Evolutionary conservation across 2,888 invertebrate genomes (phyloP).

Genomic region (Ochropacha duplaris): DNA sequence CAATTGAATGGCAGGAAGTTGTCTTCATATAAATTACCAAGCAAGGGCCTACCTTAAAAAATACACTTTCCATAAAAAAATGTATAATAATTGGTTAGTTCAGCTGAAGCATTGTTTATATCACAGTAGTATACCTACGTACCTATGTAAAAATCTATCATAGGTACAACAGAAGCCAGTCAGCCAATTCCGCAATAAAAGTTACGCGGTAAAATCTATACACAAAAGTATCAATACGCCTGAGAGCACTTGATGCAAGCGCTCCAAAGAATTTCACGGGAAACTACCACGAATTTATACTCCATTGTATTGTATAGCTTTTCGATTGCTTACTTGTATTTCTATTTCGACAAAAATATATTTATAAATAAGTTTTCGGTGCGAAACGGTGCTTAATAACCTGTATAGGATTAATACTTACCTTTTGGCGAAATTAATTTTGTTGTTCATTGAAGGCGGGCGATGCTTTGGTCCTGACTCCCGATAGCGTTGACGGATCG

Average conservation of each 20-base stretch:
- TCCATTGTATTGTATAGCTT: conserved; percentile 43
- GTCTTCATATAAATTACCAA: too few species aligned
- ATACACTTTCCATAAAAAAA: too few species aligned
- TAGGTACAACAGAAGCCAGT: conserved; percentile 41
- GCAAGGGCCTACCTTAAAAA: too few species aligned
- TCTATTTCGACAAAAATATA: conserved; percentile 21
- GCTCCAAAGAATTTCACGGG: conserved; percentile 31
- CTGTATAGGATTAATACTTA: conserved; percentile 6
- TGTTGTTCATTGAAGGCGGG: conserved; percentile 59
- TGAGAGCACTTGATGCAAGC: conserved; percentile 40
- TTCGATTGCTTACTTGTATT: conserved; percentile 50
- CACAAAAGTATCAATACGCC: conserved; percentile 25
- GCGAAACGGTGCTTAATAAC: not conserved
- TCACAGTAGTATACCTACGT: too few species aligned
- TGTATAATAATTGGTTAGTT: too few species aligned
- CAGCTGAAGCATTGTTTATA: too few species aligned
- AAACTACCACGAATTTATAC: conserved; percentile 55
- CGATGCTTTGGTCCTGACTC: conserved; percentile 42
- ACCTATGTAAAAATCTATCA: not conserved
- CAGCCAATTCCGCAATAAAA: conserved; percentile 45
- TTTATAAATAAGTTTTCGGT: conserved; percentile 20
- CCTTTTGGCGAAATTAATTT: conserved; percentile 57
- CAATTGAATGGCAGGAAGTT: too few species aligned
- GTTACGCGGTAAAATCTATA: conserved; percentile 41
- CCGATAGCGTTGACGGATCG: conserved; percentile 77